A percentile compares a stretch with the other conserved stretches of the same genome.
phyloP scores from a whole-genome alignment of 2,113 vertebrate species.

The Panurus biarmicus region DNA sequence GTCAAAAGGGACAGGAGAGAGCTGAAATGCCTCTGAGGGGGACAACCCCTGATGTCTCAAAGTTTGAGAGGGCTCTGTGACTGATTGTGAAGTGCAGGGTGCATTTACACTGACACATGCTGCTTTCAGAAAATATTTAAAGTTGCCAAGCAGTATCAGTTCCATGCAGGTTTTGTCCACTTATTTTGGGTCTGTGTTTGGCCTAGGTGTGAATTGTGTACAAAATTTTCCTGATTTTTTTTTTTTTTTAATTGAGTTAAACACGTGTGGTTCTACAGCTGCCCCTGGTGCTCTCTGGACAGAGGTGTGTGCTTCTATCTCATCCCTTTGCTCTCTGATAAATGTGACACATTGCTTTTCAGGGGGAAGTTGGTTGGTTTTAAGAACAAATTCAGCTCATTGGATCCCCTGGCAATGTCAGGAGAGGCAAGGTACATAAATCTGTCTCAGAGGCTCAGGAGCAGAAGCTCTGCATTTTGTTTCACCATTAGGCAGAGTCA shows the following conservation, averaged over 20 bases:
- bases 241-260: neutral
- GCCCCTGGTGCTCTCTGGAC: neutral
- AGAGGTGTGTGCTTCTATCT: neutral
- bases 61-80: neutral
- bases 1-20: neutral
- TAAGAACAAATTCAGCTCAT: neutral
- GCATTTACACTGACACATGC: neutral
- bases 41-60: fast-evolving
- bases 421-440: neutral
- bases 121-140: neutral
- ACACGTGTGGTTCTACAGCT: neutral
- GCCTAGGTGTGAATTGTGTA: neutral
- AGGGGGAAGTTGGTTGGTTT: neutral
- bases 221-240: neutral
- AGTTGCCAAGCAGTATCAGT: neutral
- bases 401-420: neutral
- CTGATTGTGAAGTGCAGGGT: neutral
- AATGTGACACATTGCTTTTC: neutral
- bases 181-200: neutral
- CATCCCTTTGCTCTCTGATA: neutral
- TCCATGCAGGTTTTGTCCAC: neutral
- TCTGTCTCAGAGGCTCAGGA: neutral
- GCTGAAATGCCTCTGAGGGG: neutral
- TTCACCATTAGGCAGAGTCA: neutral
- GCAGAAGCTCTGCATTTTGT: neutral